Evolutionary conservation across 2,797 vertebrate species (phyloP).

Genomic region (Masticophis lateralis): DNA sequence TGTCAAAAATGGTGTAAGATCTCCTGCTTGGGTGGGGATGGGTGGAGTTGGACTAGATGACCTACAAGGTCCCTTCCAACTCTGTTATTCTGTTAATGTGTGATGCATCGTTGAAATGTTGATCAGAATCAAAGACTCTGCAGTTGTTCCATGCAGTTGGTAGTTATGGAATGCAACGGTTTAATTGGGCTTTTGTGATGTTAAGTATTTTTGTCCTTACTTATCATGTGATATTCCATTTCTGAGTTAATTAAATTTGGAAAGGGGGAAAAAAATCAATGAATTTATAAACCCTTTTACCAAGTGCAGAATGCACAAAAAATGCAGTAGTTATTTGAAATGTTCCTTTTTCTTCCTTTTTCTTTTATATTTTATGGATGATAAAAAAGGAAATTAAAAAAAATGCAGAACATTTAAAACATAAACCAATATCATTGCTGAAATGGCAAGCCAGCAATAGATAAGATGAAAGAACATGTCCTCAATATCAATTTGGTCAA

Average conservation of each 20-base stretch:
- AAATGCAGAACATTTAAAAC: slow-evolving; percentile 32
- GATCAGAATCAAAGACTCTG: not conserved
- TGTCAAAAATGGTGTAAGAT: no score
- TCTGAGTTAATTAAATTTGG: not conserved
- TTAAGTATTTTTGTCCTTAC: not conserved
- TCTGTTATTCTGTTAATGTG: no score
- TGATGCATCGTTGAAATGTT: not conserved
- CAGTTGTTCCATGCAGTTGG: not conserved
- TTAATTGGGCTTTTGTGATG: not conserved
- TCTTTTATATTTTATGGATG: not conserved
- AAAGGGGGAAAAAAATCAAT: not conserved
- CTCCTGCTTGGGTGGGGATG: no score
- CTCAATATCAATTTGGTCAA: slow-evolving; percentile 22
- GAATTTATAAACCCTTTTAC: not conserved
- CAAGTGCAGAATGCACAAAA: slow-evolving; percentile 24
- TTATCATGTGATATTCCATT: rapidly evolving
- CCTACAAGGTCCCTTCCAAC: no score
- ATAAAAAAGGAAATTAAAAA: slow-evolving; percentile 32
- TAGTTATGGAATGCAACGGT: not conserved
- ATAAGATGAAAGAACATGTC: slow-evolving; percentile 38
- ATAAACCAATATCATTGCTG: not conserved
- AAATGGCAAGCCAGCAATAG: slow-evolving; percentile 33
- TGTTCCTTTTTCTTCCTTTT: not conserved
- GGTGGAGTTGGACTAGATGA: no score
- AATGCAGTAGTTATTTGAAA: slow-evolving; percentile 29